Conservation (phyloP, 1,140 invertebrate species). For the Cyrtorhinus lividipennis region DNA sequence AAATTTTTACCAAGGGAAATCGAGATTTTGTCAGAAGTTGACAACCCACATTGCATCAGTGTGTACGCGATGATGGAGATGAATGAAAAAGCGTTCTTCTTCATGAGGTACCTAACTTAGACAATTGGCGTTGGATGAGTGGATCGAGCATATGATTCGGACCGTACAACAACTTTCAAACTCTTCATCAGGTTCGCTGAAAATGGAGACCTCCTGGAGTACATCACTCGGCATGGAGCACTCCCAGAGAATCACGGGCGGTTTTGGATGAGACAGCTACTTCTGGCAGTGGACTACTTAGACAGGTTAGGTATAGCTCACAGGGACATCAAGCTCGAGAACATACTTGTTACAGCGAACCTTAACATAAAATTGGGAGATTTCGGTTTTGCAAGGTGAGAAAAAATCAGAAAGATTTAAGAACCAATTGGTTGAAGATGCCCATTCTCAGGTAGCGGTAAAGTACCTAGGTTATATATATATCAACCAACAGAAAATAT, state of each 20-base stretch:
- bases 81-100: slow-evolving; percentile 65
- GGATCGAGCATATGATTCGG: neutral
- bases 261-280: slow-evolving; percentile 70
- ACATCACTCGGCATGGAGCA: slow-evolving; percentile 56
- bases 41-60: slow-evolving; percentile 77
- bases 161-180: neutral
- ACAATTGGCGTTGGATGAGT: neutral
- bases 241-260: slow-evolving; percentile 60
- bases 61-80: slow-evolving; percentile 71
- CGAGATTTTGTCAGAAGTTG: slow-evolving; percentile 71
- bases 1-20: slow-evolving; percentile 85
- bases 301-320: slow-evolving; percentile 73
- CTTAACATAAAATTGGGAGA: slow-evolving; percentile 72
- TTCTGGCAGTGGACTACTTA: slow-evolving; percentile 65
- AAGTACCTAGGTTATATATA: too few species aligned
- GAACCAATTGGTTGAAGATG: too few species aligned
- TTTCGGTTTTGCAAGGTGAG: slow-evolving; percentile 58
- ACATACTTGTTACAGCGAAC: slow-evolving; percentile 59
- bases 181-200: slow-evolving; percentile 40
- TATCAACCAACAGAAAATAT: slow-evolving; percentile 15
- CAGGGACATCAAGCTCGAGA: slow-evolving; percentile 79
- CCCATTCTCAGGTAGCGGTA: too few species aligned
- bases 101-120: slow-evolving; percentile 42
- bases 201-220: slow-evolving; percentile 70
- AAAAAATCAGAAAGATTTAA: neutral